Conservation (phyloP, 2,113 vertebrate species). For the Meriones unguiculatus region DNA sequence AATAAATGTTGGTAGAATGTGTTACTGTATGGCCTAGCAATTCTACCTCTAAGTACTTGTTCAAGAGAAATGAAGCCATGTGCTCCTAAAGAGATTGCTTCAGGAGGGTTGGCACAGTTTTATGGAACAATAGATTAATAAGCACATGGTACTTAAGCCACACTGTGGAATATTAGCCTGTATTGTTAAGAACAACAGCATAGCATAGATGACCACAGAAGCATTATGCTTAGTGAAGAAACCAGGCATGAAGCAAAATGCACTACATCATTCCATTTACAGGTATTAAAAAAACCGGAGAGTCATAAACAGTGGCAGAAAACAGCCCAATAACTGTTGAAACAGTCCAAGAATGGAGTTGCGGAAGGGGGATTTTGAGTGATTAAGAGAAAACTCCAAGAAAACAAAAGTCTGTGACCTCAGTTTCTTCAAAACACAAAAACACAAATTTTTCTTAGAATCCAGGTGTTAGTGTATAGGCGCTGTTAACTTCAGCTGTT, state of each 20-base stretch:
- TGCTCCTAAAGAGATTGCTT: neutral
- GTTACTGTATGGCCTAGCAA: neutral
- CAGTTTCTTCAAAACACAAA: neutral
- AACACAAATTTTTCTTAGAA: neutral
- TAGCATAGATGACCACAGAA: neutral
- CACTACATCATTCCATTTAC: neutral
- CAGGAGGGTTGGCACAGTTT: neutral
- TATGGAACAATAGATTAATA: neutral
- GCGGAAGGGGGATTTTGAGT: neutral
- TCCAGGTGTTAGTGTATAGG: too few relatives aligned
- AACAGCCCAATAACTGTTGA: neutral
- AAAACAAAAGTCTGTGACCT: neutral
- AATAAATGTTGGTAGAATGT: neutral
- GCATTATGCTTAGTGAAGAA: constrained; percentile 8
- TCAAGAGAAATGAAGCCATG: constrained; percentile 4
- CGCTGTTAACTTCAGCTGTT: neutral
- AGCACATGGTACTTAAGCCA: neutral
- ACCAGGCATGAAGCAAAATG: neutral
- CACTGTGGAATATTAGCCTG: neutral
- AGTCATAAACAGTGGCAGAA: neutral
- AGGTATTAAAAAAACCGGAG: neutral
- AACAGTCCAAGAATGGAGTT: neutral
- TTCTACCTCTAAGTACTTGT: neutral
- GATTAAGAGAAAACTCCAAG: neutral
- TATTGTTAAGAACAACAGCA: neutral